Percentiles rank a stretch among this genome's conserved stretches.
phyloP scores from a whole-genome alignment of 2,888 invertebrate species.

The Drosophila multiciliata region DNA sequence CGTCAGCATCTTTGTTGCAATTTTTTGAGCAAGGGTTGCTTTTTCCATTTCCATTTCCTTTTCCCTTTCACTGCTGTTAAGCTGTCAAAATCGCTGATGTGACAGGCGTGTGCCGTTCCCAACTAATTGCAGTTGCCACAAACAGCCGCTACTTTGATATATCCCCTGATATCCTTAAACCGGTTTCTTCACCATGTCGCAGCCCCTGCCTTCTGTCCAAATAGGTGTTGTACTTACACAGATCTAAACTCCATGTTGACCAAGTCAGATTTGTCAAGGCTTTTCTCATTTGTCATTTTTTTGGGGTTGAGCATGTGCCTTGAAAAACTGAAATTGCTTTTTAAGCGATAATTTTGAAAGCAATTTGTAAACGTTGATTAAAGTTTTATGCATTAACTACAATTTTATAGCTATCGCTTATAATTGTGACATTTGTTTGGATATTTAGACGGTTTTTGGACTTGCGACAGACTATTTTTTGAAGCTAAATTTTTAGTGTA shows the following conservation, averaged over 20 bases:
- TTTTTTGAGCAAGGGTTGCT: constrained; percentile 60
- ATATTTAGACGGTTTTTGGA: neutral
- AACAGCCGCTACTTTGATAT: constrained; percentile 20
- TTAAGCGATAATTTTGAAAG: constrained; percentile 8
- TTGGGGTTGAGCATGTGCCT: constrained; percentile 20
- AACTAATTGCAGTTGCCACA: constrained; percentile 74
- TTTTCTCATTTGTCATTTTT: neutral
- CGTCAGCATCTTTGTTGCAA: constrained; percentile 73
- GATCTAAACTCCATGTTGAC: constrained; percentile 3
- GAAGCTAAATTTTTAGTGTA: neutral
- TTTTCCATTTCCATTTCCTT: constrained; percentile 8
- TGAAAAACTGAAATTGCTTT: constrained; percentile 22
- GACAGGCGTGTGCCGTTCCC: constrained; percentile 67
- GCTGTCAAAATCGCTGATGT: constrained; percentile 67
- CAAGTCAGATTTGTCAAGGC: constrained; percentile 20
- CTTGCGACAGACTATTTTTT: neutral
- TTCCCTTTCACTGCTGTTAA: constrained; percentile 38
- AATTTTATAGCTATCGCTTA: neutral
- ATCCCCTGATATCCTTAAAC: constrained; percentile 35
- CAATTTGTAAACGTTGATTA: constrained; percentile 5
- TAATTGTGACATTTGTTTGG: neutral
- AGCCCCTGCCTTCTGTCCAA: constrained; percentile 29
- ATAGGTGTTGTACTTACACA: constrained; percentile 25
- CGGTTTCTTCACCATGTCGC: constrained; percentile 36
- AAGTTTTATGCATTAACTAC: neutral